Percentiles rank a stretch among this genome's conserved stretches.
These are phyloP conservation scores for Vulpes ferrilata DNA, from an alignment of 2,113 vertebrate species.

Conservation along the genomic window DNA sequence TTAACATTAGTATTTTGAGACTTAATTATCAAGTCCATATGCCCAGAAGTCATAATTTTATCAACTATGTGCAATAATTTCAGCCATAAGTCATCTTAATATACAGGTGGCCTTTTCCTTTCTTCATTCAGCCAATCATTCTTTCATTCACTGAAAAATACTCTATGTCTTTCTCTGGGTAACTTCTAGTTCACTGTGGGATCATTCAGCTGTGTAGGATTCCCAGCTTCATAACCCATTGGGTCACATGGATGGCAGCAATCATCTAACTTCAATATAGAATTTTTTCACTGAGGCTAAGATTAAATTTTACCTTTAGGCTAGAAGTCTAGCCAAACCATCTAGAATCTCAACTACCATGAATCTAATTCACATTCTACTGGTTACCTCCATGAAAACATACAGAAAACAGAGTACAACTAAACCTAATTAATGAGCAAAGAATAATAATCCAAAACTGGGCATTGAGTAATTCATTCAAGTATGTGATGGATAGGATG, in stretches of 20 bases:
- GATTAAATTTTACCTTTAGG: background rate
- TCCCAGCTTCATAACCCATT: background rate
- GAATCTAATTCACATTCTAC: background rate
- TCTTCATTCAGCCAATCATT: background rate
- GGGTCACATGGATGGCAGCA: background rate
- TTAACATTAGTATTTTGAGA: background rate
- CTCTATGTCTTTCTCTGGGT: background rate
- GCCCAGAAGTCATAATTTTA: background rate
- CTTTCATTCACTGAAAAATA: background rate
- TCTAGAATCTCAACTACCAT: background rate
- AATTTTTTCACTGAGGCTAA: background rate
- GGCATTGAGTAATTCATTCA: background rate
- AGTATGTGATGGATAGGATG: background rate
- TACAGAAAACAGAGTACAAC: background rate
- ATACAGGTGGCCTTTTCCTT: background rate
- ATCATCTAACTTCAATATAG: background rate
- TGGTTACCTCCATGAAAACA: background rate
- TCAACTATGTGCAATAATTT: constrained; percentile 1
- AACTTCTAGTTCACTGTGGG: background rate
- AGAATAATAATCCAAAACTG: background rate
- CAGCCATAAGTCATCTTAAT: background rate
- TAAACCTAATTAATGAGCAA: background rate
- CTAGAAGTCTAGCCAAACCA: background rate
- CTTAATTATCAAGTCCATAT: background rate
- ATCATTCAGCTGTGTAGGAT: background rate